phyloP scores from a whole-genome alignment of 2,888 invertebrate species.

The Meliscaeva auricollis region DNA sequence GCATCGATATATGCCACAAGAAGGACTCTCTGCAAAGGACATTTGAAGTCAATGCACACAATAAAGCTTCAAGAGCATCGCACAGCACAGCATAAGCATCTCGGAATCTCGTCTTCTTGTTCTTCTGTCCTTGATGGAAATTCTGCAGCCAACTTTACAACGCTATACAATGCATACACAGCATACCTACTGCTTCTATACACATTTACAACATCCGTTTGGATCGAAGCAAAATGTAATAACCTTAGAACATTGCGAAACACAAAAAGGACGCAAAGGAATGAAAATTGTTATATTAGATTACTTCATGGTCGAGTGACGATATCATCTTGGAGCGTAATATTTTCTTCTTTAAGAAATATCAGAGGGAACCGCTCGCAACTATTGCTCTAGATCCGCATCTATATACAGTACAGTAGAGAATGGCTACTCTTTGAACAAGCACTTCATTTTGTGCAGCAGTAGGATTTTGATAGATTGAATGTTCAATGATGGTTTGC shows the following conservation, averaged over 20 bases:
- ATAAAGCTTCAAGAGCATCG: conserved; percentile 47
- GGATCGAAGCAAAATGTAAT: conserved; percentile 68
- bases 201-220: conserved; percentile 1
- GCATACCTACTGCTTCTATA: background rate
- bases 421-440: conserved; percentile 71
- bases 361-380: conserved; percentile 15
- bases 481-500: conserved; percentile 71
- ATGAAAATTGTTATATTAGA: conserved; percentile 76
- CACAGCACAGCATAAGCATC: conserved; percentile 43
- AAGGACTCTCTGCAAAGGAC: conserved; percentile 61
- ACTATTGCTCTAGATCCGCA: conserved; percentile 50
- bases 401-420: background rate
- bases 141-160: conserved; percentile 11
- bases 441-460: conserved; percentile 74
- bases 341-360: conserved; percentile 67
- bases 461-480: conserved; percentile 73
- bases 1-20: conserved; percentile 62
- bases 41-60: conserved; percentile 74
- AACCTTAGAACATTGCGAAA: conserved; percentile 73
- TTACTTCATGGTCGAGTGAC: conserved; percentile 76
- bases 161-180: conserved; percentile 1
- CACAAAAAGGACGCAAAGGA: conserved; percentile 72
- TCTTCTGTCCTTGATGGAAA: conserved; percentile 39
- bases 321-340: conserved; percentile 74
- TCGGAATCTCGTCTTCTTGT: conserved; percentile 51